These are phyloP conservation scores for Thumatha senex DNA, from an alignment of 2,888 invertebrate genomes.

Conservation along the genomic window DNA sequence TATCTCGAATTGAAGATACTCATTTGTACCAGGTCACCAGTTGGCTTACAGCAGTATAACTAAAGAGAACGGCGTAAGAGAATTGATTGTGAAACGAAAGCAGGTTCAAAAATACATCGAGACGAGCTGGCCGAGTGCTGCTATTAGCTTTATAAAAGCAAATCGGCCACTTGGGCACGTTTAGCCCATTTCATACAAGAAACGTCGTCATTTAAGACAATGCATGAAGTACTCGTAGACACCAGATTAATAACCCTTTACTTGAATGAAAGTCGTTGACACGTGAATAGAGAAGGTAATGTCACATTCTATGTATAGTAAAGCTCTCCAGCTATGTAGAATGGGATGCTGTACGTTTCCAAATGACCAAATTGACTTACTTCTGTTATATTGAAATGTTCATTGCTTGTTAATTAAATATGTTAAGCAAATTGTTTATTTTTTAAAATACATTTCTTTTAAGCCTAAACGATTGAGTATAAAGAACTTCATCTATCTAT, in stretches of 20 bases:
- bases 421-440: conserved; percentile 14
- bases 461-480: no score
- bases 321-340: conserved; percentile 37
- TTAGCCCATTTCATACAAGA: conserved; percentile 54
- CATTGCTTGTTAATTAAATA: no score
- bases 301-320: conserved; percentile 57
- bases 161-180: conserved; percentile 70
- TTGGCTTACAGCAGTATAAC: conserved; percentile 33
- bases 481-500: no score
- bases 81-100: conserved; percentile 58
- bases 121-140: conserved; percentile 38
- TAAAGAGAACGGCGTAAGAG: conserved; percentile 43
- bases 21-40: conserved; percentile 16
- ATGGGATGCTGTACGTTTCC: conserved; percentile 19
- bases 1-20: conserved; percentile 17
- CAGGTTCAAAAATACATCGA: conserved; percentile 55
- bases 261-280: conserved; percentile 64
- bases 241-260: conserved; percentile 70
- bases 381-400: no score
- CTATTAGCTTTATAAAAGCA: conserved; percentile 46
- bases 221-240: conserved; percentile 64
- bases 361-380: no score
- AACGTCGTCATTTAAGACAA: conserved; percentile 66
- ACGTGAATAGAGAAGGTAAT: conserved; percentile 60
- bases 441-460: no score